phyloP scores from a whole-genome alignment of 2,797 vertebrate species.

The Bradypodion pumilum region DNA sequence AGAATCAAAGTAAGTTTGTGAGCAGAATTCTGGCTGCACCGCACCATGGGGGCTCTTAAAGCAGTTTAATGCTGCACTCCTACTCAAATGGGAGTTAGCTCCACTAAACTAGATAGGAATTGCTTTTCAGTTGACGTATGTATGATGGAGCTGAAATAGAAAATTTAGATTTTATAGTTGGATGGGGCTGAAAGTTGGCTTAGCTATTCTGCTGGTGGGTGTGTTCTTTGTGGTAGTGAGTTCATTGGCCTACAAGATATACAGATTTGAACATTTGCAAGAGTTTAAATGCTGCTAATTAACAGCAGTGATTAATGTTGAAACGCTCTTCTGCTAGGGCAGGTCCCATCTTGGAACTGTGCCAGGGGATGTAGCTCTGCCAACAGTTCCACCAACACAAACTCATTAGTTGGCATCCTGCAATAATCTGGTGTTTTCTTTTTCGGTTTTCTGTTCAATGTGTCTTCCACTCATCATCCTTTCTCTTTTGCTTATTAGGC shows the following conservation, averaged over 20 bases:
- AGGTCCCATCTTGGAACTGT: neutral
- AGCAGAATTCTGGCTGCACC: too few relatives aligned
- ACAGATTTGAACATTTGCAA: neutral
- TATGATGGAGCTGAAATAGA: neutral
- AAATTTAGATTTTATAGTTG: neutral
- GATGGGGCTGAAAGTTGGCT: neutral
- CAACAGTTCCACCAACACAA: neutral
- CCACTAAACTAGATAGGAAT: neutral
- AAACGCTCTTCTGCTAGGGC: too few relatives aligned
- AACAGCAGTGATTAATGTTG: neutral
- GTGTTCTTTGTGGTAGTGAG: neutral
- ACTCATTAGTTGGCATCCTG: neutral
- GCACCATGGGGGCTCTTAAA: neutral
- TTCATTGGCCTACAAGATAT: neutral
- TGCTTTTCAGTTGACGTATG: neutral
- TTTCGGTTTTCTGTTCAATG: neutral
- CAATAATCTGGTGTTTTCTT: neutral
- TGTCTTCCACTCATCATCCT: neutral
- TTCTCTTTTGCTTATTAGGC: neutral
- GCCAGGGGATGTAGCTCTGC: neutral
- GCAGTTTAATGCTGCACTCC: neutral
- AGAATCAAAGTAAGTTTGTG: too few relatives aligned
- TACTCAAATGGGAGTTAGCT: neutral
- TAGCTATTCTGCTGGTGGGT: neutral
- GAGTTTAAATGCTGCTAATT: neutral